Evolutionary conservation across 2,888 invertebrate species (phyloP).

Genomic region (Rhopalosiphum nymphaeae): DNA sequence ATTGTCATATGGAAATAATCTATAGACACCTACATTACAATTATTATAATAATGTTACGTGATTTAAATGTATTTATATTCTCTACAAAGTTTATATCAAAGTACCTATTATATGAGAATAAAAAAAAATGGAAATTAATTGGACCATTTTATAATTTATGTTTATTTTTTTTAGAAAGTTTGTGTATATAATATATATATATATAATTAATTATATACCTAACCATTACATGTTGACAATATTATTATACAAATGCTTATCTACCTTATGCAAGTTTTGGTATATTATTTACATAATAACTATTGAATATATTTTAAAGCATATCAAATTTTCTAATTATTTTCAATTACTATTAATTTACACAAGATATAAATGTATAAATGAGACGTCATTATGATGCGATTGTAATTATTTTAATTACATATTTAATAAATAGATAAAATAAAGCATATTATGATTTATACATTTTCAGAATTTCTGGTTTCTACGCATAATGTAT

Average conservation of each 20-base stretch:
- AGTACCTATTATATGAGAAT: too few relatives aligned
- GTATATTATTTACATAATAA: background rate
- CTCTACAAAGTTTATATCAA: too few relatives aligned
- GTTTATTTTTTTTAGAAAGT: too few relatives aligned
- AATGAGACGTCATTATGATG: background rate
- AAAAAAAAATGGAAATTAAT: too few relatives aligned
- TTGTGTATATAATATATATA: too few relatives aligned
- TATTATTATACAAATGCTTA: background rate
- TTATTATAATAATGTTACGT: too few relatives aligned
- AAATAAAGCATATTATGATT: background rate
- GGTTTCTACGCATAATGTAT: background rate
- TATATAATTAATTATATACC: too few relatives aligned
- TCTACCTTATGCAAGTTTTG: background rate
- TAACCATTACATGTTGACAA: background rate
- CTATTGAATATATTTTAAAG: background rate
- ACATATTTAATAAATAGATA: background rate
- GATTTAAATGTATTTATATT: too few relatives aligned
- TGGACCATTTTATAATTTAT: too few relatives aligned
- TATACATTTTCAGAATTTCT: background rate
- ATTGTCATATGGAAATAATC: too few relatives aligned
- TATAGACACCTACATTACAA: too few relatives aligned
- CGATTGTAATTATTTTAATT: background rate
- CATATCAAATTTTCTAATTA: background rate
- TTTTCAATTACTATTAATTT: background rate
- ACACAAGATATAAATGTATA: background rate